phyloP scores from a whole-genome alignment of 2,797 vertebrate species.

The Pseudochaenichthys georgianus region DNA sequence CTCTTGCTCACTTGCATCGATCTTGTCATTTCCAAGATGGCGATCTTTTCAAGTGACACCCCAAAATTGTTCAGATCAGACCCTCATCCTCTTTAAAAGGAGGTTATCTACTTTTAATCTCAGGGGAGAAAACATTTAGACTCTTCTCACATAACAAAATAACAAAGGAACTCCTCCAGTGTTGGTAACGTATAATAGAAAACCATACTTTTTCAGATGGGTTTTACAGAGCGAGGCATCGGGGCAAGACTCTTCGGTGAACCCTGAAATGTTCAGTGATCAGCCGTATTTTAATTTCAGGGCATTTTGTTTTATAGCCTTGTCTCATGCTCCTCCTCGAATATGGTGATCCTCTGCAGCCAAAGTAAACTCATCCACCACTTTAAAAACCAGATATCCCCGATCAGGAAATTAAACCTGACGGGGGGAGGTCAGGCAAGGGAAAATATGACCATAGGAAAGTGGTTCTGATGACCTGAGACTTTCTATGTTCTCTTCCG shows the following conservation, averaged over 20 bases:
- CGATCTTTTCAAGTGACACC: conserved; percentile 36
- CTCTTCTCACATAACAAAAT: conserved; percentile 46
- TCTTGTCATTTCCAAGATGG: conserved; percentile 48
- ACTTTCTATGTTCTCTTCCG: conserved; percentile 3
- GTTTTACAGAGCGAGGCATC: conserved; percentile 17
- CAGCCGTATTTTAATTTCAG: conserved; percentile 54
- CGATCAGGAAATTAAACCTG: conserved; percentile 72
- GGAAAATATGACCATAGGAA: conserved; percentile 68
- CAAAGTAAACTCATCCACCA: conserved; percentile 68
- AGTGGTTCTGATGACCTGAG: conserved; percentile 39
- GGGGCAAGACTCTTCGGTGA: conserved; percentile 43
- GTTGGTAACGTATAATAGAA: conserved; percentile 9
- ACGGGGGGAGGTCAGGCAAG: conserved; percentile 48
- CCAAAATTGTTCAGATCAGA: conserved; percentile 31
- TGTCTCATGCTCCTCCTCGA: conserved; percentile 28
- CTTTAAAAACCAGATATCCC: conserved; percentile 61
- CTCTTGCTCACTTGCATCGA: conserved; percentile 33
- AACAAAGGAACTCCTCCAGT: conserved; percentile 11
- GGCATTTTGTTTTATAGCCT: conserved; percentile 33
- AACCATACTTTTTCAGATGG: neutral
- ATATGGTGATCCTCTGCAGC: conserved; percentile 42
- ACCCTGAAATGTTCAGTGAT: conserved; percentile 57
- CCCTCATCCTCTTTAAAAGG: conserved; percentile 37
- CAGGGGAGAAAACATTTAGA: conserved; percentile 19
- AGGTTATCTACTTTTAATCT: conserved; percentile 11